Percentiles rank a stretch among this genome's conserved stretches.
Evolutionary conservation across 2,888 invertebrate species (phyloP).

Genomic region (Himalopsyche kuldschensis): DNA sequence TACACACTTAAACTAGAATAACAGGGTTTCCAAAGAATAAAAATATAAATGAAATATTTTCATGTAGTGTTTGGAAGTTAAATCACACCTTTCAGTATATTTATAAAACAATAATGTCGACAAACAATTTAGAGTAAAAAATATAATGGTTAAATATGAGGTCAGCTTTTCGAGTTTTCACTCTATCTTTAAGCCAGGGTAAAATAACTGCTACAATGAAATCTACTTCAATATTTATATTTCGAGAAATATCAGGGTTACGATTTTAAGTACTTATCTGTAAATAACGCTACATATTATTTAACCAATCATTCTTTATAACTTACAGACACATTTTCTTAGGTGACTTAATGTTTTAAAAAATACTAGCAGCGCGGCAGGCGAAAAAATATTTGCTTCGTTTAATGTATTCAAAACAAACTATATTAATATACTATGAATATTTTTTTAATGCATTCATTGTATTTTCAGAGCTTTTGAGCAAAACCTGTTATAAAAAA

Average conservation of each 20-base stretch:
- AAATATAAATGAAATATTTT: constrained; percentile 7
- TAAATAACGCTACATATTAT: background rate
- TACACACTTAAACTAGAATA: constrained; percentile 17
- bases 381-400: too few relatives aligned
- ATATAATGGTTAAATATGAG: background rate
- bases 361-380: too few relatives aligned
- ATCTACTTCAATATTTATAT: background rate
- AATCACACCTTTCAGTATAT: background rate
- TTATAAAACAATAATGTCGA: background rate
- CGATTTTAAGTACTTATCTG: background rate
- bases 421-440: too few relatives aligned
- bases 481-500: too few relatives aligned
- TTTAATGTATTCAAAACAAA: too few relatives aligned
- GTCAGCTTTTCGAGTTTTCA: background rate
- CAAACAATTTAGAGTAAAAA: background rate
- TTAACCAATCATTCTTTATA: too few relatives aligned
- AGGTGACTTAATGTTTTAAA: too few relatives aligned
- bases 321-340: too few relatives aligned
- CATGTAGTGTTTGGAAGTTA: background rate
- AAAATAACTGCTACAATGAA: background rate
- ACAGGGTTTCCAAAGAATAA: constrained; percentile 34
- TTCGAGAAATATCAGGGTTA: background rate
- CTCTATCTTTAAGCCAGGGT: background rate
- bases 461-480: too few relatives aligned
- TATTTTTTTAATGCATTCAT: too few relatives aligned